These are phyloP conservation scores for Odocoileus virginianus DNA, from an alignment of 2,113 vertebrate genomes.

Conservation along the genomic window DNA sequence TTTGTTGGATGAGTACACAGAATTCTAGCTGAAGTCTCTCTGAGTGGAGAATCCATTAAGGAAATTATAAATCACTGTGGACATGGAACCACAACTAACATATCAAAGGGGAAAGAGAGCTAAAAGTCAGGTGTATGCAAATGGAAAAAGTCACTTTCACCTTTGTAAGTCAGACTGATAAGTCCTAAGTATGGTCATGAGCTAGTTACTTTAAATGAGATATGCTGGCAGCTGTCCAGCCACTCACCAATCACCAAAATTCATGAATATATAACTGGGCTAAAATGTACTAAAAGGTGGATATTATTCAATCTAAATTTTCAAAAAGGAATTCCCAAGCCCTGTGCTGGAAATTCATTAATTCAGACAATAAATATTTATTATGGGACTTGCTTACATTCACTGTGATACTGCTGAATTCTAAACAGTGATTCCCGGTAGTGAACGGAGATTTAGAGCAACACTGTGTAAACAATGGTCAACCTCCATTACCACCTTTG, in stretches of 20 bases:
- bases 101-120: not conserved
- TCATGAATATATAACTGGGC: not conserved
- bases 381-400: not conserved
- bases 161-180: not conserved
- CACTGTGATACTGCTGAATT: not conserved
- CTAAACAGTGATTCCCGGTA: not conserved
- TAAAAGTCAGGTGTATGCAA: not conserved
- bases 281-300: not conserved
- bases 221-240: not conserved
- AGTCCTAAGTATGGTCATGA: not conserved
- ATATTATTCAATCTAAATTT: not conserved
- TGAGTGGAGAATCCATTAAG: not conserved
- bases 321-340: not conserved
- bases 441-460: not conserved
- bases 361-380: not conserved
- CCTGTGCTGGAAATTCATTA: not conserved
- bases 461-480: not conserved
- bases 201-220: not conserved
- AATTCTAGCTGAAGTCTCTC: not conserved
- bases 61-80: not conserved
- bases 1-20: not conserved
- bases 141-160: not conserved
- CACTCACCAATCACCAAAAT: not conserved
- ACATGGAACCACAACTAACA: not conserved
- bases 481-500: not conserved